These are phyloP conservation scores for Aricia agestis DNA, from an alignment of 1,140 invertebrate genomes.

Conservation along the genomic window DNA sequence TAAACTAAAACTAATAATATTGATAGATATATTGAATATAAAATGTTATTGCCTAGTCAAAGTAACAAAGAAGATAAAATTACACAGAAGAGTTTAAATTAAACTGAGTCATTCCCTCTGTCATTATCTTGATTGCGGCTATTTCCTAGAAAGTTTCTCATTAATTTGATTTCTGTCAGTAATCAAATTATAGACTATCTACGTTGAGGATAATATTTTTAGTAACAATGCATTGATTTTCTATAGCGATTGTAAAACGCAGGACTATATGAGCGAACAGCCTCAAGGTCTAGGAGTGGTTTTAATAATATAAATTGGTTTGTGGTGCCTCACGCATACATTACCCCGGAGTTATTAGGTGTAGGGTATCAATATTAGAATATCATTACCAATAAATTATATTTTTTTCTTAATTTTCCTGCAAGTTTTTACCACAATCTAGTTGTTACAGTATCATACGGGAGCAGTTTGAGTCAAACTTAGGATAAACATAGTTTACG, in stretches of 20 bases:
- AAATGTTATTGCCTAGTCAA: too few relatives aligned
- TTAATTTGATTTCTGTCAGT: background rate
- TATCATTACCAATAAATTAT: too few relatives aligned
- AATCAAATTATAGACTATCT: background rate
- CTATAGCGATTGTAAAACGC: background rate
- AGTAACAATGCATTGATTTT: background rate
- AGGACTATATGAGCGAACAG: background rate
- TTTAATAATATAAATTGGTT: conserved; percentile 8
- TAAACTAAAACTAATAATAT: too few relatives aligned
- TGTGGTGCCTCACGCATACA: background rate
- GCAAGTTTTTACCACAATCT: too few relatives aligned
- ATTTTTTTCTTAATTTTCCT: too few relatives aligned
- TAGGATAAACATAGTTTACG: too few relatives aligned
- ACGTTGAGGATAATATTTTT: background rate
- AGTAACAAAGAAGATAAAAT: too few relatives aligned
- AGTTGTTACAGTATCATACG: too few relatives aligned
- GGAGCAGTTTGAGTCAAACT: too few relatives aligned
- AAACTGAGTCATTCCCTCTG: background rate
- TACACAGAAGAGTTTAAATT: background rate
- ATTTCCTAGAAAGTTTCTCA: background rate
- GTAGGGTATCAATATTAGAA: too few relatives aligned
- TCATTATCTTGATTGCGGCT: background rate
- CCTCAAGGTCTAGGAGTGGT: background rate
- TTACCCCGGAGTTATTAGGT: too few relatives aligned
- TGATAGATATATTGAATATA: too few relatives aligned